Conservation (phyloP, 2,797 vertebrate genomes). For the Psittacula echo region DNA sequence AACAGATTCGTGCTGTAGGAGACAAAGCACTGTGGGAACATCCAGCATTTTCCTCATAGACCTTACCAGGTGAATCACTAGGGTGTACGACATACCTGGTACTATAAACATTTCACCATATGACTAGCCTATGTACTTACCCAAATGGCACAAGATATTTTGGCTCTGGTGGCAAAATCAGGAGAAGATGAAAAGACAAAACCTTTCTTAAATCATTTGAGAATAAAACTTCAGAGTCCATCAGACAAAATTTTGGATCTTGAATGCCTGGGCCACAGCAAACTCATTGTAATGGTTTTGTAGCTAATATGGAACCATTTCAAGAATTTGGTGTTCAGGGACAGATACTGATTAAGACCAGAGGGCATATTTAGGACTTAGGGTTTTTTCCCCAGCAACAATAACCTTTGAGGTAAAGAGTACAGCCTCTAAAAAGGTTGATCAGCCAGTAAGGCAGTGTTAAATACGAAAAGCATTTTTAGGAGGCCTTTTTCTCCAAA, state of each 20-base stretch:
- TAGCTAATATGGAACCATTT: neutral
- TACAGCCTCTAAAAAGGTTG: neutral
- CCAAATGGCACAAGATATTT: neutral
- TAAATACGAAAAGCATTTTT: neutral
- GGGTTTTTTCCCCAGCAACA: neutral
- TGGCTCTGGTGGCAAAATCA: neutral
- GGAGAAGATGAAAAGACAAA: neutral
- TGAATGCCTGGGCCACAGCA: neutral
- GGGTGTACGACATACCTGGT: neutral
- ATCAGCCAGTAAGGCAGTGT: constrained; percentile 8
- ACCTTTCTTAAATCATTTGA: neutral
- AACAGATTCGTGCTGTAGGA: neutral
- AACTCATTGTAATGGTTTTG: neutral
- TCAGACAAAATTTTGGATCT: neutral
- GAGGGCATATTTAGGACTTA: neutral
- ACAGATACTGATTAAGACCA: neutral
- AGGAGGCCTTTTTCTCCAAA: neutral
- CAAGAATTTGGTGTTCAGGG: neutral
- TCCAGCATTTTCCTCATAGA: neutral
- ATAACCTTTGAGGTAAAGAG: constrained; percentile 12
- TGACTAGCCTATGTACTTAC: neutral
- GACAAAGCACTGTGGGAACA: neutral
- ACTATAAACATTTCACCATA: neutral
- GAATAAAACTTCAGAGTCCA: neutral
- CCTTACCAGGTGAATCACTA: neutral